phyloP scores from a whole-genome alignment of 2,888 invertebrate genomes.

The Frankliniella intonsa region DNA sequence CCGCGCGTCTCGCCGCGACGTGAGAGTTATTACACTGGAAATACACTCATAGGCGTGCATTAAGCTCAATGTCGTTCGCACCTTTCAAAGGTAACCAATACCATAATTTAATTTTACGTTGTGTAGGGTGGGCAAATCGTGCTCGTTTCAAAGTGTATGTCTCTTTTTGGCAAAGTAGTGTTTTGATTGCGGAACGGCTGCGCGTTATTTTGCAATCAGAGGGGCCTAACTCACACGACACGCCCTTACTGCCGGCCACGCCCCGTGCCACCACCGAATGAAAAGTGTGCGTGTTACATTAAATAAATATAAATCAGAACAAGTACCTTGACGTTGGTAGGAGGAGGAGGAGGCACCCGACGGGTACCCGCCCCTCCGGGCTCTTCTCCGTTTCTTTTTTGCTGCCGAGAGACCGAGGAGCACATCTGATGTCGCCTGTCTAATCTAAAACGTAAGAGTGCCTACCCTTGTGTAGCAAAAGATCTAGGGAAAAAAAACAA shows the following conservation, averaged over 20 bases:
- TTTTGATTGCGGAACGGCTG: neutral
- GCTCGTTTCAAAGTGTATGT: neutral
- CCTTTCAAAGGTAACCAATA: no score
- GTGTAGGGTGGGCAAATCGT: neutral
- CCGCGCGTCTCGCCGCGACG: no score
- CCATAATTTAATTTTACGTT: no score
- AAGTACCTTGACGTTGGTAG: neutral
- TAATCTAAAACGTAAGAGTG: no score
- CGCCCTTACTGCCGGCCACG: neutral
- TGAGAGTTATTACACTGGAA: no score
- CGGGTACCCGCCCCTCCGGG: neutral
- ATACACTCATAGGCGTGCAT: no score
- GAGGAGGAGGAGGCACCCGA: neutral
- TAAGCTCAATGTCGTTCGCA: no score
- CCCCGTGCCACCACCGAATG: neutral
- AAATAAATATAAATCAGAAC: constrained; percentile 16
- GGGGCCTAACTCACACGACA: neutral
- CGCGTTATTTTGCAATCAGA: neutral
- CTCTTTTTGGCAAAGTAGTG: neutral
- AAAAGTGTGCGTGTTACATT: constrained; percentile 19
- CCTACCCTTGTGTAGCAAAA: no score
- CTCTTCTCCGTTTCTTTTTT: neutral
- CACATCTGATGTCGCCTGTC: no score
- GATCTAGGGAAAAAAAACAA: no score
- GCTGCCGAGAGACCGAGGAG: neutral